A percentile compares a stretch with the other conserved stretches of the same genome.
These are phyloP conservation scores for Sus scrofa DNA, from an alignment of 2,113 vertebrate genomes.

Conservation along the genomic window DNA sequence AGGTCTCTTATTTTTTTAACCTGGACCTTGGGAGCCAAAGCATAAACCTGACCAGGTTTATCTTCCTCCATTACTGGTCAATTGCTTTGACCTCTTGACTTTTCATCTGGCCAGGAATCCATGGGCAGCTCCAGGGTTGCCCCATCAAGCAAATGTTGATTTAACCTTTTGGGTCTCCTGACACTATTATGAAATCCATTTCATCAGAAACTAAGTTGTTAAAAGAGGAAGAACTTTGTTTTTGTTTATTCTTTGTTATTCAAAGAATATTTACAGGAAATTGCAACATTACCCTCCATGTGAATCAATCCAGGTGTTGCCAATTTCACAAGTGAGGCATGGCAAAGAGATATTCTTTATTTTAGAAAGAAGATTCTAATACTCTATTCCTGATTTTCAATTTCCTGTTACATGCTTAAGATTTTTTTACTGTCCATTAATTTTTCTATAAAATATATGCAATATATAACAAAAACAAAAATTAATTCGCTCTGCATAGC, in stretches of 20 bases:
- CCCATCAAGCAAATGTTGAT: slow-evolving; percentile 85
- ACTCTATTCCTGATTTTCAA: background rate
- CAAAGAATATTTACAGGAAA: slow-evolving; percentile 29
- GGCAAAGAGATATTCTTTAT: background rate
- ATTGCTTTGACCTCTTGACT: slow-evolving; percentile 88
- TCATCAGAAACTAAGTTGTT: slow-evolving; percentile 58
- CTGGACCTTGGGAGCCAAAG: slow-evolving; percentile 32
- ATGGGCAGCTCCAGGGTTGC: slow-evolving; percentile 70
- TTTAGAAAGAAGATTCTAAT: slow-evolving; percentile 3
- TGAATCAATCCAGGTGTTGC: background rate
- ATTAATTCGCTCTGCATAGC: background rate
- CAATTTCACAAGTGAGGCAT: background rate
- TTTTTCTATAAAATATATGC: slow-evolving; percentile 19
- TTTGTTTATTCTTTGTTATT: slow-evolving; percentile 73
- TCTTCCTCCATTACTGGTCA: slow-evolving; percentile 76
- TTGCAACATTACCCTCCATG: background rate
- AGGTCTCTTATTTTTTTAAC: slow-evolving; percentile 45
- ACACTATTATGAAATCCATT: slow-evolving; percentile 81
- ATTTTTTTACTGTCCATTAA: background rate
- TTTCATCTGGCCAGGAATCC: slow-evolving; percentile 74
- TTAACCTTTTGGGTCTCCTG: slow-evolving; percentile 84
- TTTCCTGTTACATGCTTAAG: slow-evolving; percentile 1
- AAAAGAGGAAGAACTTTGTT: slow-evolving; percentile 68
- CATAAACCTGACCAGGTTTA: background rate
- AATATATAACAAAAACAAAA: slow-evolving; percentile 16